phyloP scores from a whole-genome alignment of 2,113 vertebrate genomes.

The Parus major region DNA sequence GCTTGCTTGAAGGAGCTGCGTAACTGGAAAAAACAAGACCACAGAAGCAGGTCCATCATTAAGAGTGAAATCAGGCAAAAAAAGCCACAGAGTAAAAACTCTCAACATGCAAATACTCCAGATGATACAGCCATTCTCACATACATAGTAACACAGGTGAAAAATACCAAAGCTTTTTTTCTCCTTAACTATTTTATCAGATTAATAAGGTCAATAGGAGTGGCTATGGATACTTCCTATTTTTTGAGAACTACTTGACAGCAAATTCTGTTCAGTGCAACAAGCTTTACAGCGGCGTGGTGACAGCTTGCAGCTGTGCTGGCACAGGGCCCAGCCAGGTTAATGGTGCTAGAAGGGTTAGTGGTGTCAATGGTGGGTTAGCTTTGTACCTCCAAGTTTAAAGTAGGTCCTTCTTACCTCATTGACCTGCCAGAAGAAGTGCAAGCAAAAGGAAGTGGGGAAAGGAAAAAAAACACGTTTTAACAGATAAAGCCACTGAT shows the following conservation, averaged over 20 bases:
- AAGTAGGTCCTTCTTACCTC: slow-evolving; percentile 91
- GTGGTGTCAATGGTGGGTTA: slow-evolving; percentile 75
- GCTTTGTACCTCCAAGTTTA: slow-evolving; percentile 68
- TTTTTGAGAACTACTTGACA: background rate
- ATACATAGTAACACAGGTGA: background rate
- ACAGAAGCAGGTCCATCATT: background rate
- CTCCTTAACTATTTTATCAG: slow-evolving; percentile 32
- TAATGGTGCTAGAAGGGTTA: slow-evolving; percentile 70
- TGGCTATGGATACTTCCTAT: slow-evolving; percentile 36
- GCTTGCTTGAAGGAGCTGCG: slow-evolving; percentile 99
- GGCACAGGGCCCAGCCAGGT: slow-evolving; percentile 40
- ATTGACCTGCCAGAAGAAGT: slow-evolving; percentile 91
- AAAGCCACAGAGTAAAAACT: background rate
- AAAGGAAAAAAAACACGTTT: slow-evolving; percentile 82
- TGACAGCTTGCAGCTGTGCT: slow-evolving; percentile 23
- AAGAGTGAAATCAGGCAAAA: background rate
- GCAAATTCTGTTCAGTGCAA: slow-evolving; percentile 52
- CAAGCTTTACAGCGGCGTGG: background rate
- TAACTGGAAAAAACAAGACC: slow-evolving; percentile 77
- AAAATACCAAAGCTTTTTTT: background rate
- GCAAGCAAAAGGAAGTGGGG: slow-evolving; percentile 81
- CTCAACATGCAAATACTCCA: slow-evolving; percentile 64
- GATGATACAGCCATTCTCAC: slow-evolving; percentile 14
- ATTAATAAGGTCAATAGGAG: slow-evolving; percentile 60
- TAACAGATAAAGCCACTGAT: slow-evolving; percentile 79